Conservation (phyloP, 1,140 invertebrate genomes). For the Ptiloglossa arizonensis region DNA sequence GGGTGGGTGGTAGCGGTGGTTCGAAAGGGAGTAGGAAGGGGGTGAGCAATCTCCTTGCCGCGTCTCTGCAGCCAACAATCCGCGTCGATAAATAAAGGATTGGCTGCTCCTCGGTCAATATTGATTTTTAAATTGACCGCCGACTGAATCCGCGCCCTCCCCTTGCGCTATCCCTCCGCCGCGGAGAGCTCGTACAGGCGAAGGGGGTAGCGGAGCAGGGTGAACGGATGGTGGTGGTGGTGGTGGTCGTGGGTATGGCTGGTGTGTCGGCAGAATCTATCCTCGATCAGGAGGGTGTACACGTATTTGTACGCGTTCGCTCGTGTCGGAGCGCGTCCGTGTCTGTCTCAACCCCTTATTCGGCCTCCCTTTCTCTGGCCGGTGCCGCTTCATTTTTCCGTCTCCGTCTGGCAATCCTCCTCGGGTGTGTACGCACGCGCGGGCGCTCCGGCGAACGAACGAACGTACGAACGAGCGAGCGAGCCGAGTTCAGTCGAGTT, state of each 20-base stretch:
- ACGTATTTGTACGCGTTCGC: conserved; percentile 50
- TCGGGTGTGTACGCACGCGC: conserved; percentile 3
- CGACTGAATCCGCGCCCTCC: conserved; percentile 74
- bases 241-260: no score
- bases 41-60: conserved; percentile 69
- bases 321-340: conserved; percentile 38
- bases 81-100: conserved; percentile 81
- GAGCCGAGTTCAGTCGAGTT: no score
- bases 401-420: conserved; percentile 35
- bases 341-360: conserved; percentile 1
- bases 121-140: conserved; percentile 83
- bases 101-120: conserved; percentile 80
- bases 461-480: no score
- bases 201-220: not conserved
- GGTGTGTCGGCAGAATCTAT: conserved; percentile 59
- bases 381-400: conserved; percentile 31
- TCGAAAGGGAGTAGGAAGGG: no score
- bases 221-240: not conserved
- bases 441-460: no score
- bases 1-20: no score
- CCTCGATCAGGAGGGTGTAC: conserved; percentile 53
- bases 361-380: conserved; percentile 22
- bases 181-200: no score
- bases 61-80: conserved; percentile 76
- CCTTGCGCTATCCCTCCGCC: conserved; percentile 15